Base-by-base conservation (phyloP, 2,113 vertebrate species). In the Tretioscincus oriximinensis region DNA sequence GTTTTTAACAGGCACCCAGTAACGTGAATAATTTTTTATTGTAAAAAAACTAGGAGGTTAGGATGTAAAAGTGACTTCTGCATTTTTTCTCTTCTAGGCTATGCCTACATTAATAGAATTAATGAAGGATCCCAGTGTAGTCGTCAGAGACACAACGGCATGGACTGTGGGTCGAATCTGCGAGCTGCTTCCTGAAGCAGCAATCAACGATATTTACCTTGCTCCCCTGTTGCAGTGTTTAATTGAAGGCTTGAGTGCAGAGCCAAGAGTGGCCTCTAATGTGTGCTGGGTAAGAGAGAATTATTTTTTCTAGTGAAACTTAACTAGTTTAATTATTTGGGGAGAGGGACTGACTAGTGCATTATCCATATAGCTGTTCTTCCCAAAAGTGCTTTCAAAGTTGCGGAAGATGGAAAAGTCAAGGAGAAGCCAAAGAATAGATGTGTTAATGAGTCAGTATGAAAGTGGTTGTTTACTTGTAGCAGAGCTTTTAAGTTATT, bases 121-220 rank as follows among this genome's bases (percentile, higher is more conserved):
- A 90, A 99, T 99, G 98, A 99, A 98, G 92, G 98, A 99, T 83
- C 98, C 97, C 85, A 98, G 97, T 0, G 98, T 99, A 65, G 98
- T 99, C 86, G 98, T 99, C 71, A 94, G 98, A 89, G 98, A 99
- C 93, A 99, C 98, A 5, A 98, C 98, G 0, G 98, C 98, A 0
- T 99, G 98, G 98, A 99, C 98, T 0, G 97, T 99, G 92, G 98
- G 98, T 10, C 90, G 98, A 80, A 99, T 99, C 91, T 99, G 98
- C 1, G 98, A 99, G 91, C 96, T 99, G 90, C 96, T 99, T 2
- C 98, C 98, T 0, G 98, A 99, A 81, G 98, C 98, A 0, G 98
- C 98, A 94, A 99, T 99, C 92, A 99, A 99, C 24, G 97, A 99
- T 84, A 81, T 98, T 9, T 99, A 99, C 94, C 93, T 99, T 86